Conservation (phyloP, 2,888 invertebrate genomes). For the Apocheima hispidaria region DNA sequence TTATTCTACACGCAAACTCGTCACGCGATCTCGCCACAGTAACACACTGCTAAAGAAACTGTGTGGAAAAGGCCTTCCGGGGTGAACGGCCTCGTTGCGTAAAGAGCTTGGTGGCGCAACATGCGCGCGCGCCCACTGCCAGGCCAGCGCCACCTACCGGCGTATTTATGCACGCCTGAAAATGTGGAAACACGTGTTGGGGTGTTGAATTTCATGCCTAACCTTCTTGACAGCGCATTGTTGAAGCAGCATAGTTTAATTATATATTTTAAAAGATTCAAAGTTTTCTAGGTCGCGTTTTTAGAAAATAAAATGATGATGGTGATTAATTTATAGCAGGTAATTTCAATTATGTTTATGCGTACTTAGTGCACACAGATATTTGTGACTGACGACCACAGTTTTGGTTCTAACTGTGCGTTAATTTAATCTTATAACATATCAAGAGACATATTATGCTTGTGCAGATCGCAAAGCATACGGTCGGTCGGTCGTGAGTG, state of each 20-base stretch:
- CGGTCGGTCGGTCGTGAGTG: constrained; percentile 61
- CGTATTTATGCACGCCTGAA: constrained; percentile 38
- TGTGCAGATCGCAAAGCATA: constrained; percentile 63
- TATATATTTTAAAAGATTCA: constrained; percentile 29
- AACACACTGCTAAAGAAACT: constrained; percentile 84
- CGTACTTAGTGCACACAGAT: background rate
- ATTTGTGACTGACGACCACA: too few relatives aligned
- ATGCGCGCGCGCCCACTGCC: constrained; percentile 63
- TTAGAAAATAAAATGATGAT: background rate
- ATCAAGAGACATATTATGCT: constrained; percentile 41
- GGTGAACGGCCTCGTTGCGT: constrained; percentile 84
- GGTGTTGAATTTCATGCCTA: constrained; percentile 27
- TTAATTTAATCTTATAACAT: constrained; percentile 32
- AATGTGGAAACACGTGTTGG: constrained; percentile 34
- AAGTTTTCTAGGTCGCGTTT: constrained; percentile 6
- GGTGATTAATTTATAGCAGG: background rate
- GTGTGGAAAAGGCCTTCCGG: constrained; percentile 85
- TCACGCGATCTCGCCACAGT: constrained; percentile 81
- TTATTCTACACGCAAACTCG: constrained; percentile 72
- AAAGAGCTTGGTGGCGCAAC: constrained; percentile 78
- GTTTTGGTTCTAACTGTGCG: background rate
- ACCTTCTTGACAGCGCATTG: constrained; percentile 21
- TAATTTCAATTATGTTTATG: background rate
- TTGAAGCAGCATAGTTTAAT: constrained; percentile 7
- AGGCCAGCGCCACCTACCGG: constrained; percentile 64